A percentile compares a stretch with the other conserved stretches of the same genome.
phyloP scores from a whole-genome alignment of 1,140 invertebrate genomes.

The Pseudomyrmex pallidus region DNA sequence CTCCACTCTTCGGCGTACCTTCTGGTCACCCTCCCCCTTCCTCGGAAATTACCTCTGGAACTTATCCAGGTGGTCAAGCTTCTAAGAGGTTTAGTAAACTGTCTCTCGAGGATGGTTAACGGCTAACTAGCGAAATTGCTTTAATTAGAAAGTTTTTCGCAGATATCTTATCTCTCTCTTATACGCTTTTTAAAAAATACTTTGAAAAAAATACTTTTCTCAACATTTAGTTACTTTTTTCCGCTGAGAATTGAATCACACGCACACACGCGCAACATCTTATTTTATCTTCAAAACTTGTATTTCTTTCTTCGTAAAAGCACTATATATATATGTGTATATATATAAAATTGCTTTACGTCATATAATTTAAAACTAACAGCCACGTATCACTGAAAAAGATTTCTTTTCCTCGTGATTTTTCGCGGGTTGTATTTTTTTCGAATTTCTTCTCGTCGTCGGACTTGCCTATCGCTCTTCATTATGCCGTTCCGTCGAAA shows the following conservation, averaged over 20 bases:
- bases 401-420: background rate
- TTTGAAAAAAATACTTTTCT: background rate
- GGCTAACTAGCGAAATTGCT: conserved; percentile 55
- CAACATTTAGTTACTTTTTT: background rate
- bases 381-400: conserved; percentile 2
- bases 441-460: conserved; percentile 25
- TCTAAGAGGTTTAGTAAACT: conserved; percentile 66
- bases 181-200: background rate
- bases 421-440: background rate
- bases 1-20: conserved; percentile 17
- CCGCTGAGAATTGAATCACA: background rate
- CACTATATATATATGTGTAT: too few relatives aligned
- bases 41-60: conserved; percentile 61
- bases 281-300: too few relatives aligned
- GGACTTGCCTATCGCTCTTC: conserved; percentile 57
- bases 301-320: too few relatives aligned
- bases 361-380: conserved; percentile 34
- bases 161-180: too few relatives aligned
- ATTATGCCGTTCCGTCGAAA: conserved; percentile 28
- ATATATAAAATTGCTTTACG: too few relatives aligned
- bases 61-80: conserved; percentile 70
- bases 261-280: background rate
- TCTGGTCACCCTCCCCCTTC: conserved; percentile 46
- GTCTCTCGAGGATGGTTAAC: conserved; percentile 53
- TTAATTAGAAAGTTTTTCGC: conserved; percentile 55